A percentile compares a stretch with the other conserved stretches of the same genome.
These are phyloP conservation scores for Eilema sororculum DNA, from an alignment of 2,888 invertebrate genomes.

Conservation along the genomic window DNA sequence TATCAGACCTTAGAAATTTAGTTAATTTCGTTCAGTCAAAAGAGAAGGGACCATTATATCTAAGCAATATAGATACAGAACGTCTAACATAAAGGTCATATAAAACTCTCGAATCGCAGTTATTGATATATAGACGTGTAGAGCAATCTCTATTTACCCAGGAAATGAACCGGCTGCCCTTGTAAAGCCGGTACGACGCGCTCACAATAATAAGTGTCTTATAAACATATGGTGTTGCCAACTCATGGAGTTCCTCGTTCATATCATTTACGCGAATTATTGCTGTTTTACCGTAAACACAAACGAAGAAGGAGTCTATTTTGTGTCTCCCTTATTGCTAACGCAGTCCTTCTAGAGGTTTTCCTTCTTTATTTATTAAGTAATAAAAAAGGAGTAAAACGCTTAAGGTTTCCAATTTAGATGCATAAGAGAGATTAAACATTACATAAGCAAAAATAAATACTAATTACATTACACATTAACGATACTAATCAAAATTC, in stretches of 20 bases:
- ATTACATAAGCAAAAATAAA: too few species aligned
- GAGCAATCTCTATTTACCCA: conserved; percentile 68
- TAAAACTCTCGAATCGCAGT: conserved; percentile 43
- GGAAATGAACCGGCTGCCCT: conserved; percentile 82
- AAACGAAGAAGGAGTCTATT: neutral
- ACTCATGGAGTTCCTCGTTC: conserved; percentile 32
- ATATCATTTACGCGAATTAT: conserved; percentile 22
- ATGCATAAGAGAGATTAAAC: neutral
- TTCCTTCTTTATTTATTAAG: neutral
- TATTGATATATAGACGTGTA: conserved; percentile 54
- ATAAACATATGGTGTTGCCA: conserved; percentile 50
- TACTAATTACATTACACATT: too few species aligned
- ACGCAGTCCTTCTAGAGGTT: neutral
- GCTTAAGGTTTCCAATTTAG: neutral
- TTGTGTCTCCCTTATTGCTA: neutral
- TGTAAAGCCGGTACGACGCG: conserved; percentile 60
- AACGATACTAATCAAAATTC: neutral
- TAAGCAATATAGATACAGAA: conserved; percentile 18
- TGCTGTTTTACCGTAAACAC: conserved; percentile 15
- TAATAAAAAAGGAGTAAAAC: neutral
- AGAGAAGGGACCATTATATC: conserved; percentile 2
- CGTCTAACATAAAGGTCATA: conserved; percentile 37
- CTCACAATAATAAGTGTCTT: conserved; percentile 48
- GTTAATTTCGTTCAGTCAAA: neutral
- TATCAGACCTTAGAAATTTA: neutral